Conservation (phyloP, 2,797 vertebrate genomes). For the Mormyrus hasselquistii region DNA sequence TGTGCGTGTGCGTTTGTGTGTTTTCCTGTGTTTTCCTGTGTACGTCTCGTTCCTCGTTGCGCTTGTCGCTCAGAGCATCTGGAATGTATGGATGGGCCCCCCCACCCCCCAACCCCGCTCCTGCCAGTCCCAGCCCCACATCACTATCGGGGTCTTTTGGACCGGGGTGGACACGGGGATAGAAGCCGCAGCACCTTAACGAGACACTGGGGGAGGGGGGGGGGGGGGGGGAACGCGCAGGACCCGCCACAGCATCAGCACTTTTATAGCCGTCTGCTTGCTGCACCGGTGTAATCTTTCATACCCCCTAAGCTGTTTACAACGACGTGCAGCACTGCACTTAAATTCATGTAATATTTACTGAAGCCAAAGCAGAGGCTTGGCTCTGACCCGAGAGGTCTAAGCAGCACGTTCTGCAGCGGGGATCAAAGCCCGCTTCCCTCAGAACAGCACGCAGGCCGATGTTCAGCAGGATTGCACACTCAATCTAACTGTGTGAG, state of each 20-base stretch:
- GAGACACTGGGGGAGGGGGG: too few relatives aligned
- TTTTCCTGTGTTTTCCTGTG: constrained; percentile 17
- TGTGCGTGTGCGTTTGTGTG: neutral
- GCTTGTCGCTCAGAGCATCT: neutral
- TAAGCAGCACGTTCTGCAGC: neutral
- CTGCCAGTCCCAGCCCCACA: neutral
- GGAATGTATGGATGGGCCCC: neutral
- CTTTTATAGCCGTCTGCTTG: neutral
- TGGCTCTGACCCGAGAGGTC: neutral
- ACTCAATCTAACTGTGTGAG: neutral
- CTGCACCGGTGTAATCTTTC: neutral
- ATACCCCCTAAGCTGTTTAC: neutral
- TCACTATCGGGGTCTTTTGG: neutral
- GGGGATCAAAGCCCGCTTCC: neutral
- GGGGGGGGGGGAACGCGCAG: too few relatives aligned
- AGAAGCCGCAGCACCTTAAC: neutral
- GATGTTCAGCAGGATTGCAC: neutral
- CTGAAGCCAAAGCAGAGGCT: neutral
- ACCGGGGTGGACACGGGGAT: neutral
- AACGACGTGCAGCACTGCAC: neutral
- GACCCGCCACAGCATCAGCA: neutral
- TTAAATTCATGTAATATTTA: constrained; percentile 7
- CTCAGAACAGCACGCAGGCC: neutral
- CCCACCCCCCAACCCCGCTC: neutral
- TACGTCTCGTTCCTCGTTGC: neutral